A percentile compares a stretch with the other conserved stretches of the same genome.
Evolutionary conservation across 2,113 vertebrate genomes (phyloP).

Genomic region (Eptesicus fuscus): DNA sequence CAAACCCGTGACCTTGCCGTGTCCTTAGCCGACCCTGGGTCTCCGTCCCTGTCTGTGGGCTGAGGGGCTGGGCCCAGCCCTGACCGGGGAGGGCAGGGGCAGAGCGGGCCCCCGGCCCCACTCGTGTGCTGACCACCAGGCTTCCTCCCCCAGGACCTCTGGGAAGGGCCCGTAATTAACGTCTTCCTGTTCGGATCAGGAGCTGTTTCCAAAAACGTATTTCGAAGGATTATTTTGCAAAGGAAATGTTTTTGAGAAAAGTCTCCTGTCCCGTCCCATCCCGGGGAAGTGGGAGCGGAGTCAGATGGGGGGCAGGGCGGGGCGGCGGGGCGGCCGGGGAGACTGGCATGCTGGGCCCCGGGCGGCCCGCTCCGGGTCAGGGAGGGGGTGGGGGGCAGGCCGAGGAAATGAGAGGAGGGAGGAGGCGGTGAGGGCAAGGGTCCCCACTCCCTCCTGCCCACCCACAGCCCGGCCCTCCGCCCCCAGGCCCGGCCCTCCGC

Average conservation of each 20-base stretch:
- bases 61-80: neutral
- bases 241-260: constrained; percentile 87
- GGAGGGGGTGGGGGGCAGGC: too few relatives aligned
- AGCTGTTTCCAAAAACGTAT: constrained; percentile 84
- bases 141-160: constrained; percentile 78
- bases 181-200: constrained; percentile 83
- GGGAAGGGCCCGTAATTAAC: constrained; percentile 81
- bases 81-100: neutral
- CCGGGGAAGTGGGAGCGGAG: constrained; percentile 68
- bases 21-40: neutral
- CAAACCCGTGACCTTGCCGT: neutral
- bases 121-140: constrained; percentile 61
- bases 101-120: neutral
- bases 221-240: constrained; percentile 85
- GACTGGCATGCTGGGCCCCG: neutral
- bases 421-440: accelerated
- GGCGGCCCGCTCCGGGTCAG: neutral
- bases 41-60: neutral
- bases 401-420: neutral
- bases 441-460: neutral
- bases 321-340: neutral
- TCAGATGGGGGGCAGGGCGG: neutral
- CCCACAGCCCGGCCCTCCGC: accelerated
- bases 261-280: constrained; percentile 73
- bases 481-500: accelerated